A percentile compares a stretch with the other conserved stretches of the same genome.
phyloP scores from a whole-genome alignment of 1,140 invertebrate genomes.

The Phymorhynchus buccinoides region DNA sequence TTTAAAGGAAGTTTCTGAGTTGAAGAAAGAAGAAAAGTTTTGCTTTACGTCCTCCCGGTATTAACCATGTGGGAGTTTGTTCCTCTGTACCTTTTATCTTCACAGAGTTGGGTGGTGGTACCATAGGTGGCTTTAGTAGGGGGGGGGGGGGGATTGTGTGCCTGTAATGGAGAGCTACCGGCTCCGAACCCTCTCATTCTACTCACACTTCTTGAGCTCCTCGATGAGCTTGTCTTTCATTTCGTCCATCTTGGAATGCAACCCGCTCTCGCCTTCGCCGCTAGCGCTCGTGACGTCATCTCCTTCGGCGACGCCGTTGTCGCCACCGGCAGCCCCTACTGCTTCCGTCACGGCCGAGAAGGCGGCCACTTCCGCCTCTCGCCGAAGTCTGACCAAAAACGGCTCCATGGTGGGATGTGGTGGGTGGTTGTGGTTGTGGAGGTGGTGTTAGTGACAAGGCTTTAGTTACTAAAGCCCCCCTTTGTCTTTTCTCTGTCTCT shows the following conservation, averaged over 20 bases:
- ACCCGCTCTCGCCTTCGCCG: neutral
- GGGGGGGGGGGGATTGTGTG: neutral
- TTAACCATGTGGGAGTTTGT: no score
- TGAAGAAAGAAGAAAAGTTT: no score
- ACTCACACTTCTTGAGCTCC: slow-evolving; percentile 61
- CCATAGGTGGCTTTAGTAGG: no score
- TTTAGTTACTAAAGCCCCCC: neutral
- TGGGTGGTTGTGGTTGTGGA: neutral
- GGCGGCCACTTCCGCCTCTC: slow-evolving; percentile 39
- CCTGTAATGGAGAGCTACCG: neutral
- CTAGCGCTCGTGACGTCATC: slow-evolving; percentile 35
- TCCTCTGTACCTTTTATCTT: no score
- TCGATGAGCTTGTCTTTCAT: slow-evolving; percentile 56
- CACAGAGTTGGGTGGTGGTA: no score
- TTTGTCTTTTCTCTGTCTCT: neutral
- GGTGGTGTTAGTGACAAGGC: neutral
- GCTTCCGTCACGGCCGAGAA: slow-evolving; percentile 31
- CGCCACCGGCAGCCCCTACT: slow-evolving; percentile 22
- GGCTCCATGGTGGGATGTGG: slow-evolving; percentile 45
- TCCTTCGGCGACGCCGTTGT: slow-evolving; percentile 26
- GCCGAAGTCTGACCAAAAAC: slow-evolving; percentile 41
- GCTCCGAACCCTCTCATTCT: neutral
- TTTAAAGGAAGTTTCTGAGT: neutral
- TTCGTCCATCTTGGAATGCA: slow-evolving; percentile 51
- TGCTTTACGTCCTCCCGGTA: no score